Base-by-base conservation (phyloP, 2,113 vertebrate genomes). In the Cinclus mexicanus region DNA sequence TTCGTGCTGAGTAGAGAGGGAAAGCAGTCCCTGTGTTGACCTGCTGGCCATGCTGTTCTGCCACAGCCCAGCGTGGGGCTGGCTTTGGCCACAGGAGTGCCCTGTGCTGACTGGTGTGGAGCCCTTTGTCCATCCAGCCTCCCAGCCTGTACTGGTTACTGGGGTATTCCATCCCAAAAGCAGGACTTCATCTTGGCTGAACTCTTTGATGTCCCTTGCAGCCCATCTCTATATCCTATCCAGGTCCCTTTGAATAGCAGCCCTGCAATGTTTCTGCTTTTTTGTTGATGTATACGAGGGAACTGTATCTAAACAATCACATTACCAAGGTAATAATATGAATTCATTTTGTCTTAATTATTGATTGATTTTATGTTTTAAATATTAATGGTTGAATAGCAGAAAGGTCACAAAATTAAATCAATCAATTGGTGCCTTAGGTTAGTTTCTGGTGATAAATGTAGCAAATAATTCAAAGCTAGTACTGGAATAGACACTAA, bases 151-250 rank as follows among this genome's bases (percentile, higher is more conserved):
- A 3, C 57, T 68, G 49, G 2, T 47, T 29, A 6, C 5, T 49
- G 17, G 18, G 35, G 53, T 41, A 21, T 56, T 52, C 41, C 42
- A 42, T 39, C 17, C 71, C 52, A 56, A 47, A 59, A 55, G 26
- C 55, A 29, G 31, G 24, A 49, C 5, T 68, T 63, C 11, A 26
- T 33, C 64, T 53, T n/a, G 37, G 10, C 14, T 4, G 3, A 41
- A 24, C 25, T 26, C 7, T 26, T 18, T 21, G 20, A 9, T 64
- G 44, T 64, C 44, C 55, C 15, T 25, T 39, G 49, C 70, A 74
- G 39, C 35, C 55, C 65, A 21, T 55, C 72, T 41, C 65, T 41
- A 0, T 15, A 11, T 35, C 31, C 53, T 44, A 0, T 22, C 6
- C 3, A 53, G 35, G 35, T 49, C 44, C 33, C 31, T 42, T 24